Conservation (phyloP, 2,888 invertebrate genomes). For the Chrysomela aeneicollis region DNA sequence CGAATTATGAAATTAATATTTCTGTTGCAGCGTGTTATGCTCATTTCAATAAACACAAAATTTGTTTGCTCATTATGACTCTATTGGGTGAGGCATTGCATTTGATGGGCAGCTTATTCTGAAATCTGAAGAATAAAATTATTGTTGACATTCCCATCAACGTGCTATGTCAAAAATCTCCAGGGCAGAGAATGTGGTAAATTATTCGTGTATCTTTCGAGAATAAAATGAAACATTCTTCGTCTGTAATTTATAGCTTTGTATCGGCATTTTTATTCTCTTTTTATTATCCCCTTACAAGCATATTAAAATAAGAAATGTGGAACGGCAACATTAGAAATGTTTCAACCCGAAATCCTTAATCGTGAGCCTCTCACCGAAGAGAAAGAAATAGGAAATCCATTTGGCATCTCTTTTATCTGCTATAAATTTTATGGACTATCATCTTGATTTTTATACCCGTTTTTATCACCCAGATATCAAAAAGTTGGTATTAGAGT, state of each 20-base stretch:
- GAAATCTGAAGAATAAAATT: not conserved
- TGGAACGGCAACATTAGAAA: constrained; percentile 28
- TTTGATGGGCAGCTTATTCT: not conserved
- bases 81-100: no score
- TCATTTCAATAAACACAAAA: no score
- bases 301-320: constrained; percentile 28
- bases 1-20: no score
- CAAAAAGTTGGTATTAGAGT: constrained; percentile 26
- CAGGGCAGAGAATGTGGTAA: not conserved
- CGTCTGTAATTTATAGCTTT: constrained; percentile 10
- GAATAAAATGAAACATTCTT: constrained; percentile 16
- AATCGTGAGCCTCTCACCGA: not conserved
- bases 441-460: constrained; percentile 37
- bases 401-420: constrained; percentile 27
- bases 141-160: not conserved
- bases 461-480: constrained; percentile 37
- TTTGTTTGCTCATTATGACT: no score
- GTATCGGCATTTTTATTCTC: constrained; percentile 27
- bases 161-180: not conserved
- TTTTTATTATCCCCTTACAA: constrained; percentile 32
- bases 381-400: constrained; percentile 20
- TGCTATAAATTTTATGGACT: constrained; percentile 33
- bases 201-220: not conserved
- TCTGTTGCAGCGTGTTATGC: no score
- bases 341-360: constrained; percentile 9